Evolutionary conservation across 2,797 vertebrate species (phyloP).

Genomic region (Myotis vivesi): DNA sequence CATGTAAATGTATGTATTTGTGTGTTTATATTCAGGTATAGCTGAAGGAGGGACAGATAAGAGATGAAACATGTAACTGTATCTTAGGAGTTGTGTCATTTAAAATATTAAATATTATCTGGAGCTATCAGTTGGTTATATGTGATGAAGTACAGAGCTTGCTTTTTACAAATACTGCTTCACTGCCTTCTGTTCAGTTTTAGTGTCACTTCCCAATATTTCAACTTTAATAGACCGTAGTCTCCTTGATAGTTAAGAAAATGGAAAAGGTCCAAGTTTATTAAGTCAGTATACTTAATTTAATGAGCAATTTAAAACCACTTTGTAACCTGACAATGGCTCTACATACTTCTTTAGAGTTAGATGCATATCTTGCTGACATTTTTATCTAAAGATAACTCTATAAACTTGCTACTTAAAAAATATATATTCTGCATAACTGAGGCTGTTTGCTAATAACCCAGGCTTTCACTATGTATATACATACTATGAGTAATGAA

Average conservation of each 20-base stretch:
- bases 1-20: neutral
- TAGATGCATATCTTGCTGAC: conserved; percentile 18
- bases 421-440: neutral
- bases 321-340: conserved; percentile 16
- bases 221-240: conserved; percentile 35
- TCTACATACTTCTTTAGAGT: conserved; percentile 14
- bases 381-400: conserved; percentile 15
- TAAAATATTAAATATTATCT: neutral
- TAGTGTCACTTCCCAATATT: conserved; percentile 10
- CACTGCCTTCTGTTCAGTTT: neutral
- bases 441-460: neutral
- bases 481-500: neutral
- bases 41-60: neutral
- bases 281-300: conserved; percentile 40
- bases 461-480: neutral
- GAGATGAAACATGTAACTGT: neutral
- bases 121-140: neutral
- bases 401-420: conserved; percentile 2
- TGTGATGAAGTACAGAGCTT: neutral
- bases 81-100: neutral
- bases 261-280: conserved; percentile 28
- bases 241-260: conserved; percentile 36
- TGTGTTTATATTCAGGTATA: neutral
- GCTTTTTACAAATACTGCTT: neutral
- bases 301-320: conserved; percentile 51